phyloP scores from a whole-genome alignment of 1,140 invertebrate genomes.

The Drosophila fuyamai region DNA sequence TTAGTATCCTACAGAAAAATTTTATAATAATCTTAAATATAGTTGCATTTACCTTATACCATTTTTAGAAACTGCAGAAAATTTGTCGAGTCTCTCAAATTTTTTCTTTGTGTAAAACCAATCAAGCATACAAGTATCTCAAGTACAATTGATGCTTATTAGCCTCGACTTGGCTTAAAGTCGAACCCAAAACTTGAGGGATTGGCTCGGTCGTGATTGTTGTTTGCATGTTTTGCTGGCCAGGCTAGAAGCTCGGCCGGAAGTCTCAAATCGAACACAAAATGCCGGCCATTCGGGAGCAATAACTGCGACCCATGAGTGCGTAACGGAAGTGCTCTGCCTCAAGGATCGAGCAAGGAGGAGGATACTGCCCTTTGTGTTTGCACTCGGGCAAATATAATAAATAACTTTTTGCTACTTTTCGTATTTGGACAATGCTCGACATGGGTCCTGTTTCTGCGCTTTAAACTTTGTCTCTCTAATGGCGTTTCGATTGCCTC shows the following conservation, averaged over 20 bases:
- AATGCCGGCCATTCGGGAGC: constrained; percentile 60
- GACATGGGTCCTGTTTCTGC: constrained; percentile 32
- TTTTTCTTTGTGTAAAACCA: constrained; percentile 18
- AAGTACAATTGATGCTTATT: constrained; percentile 46
- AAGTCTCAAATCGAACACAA: constrained; percentile 67
- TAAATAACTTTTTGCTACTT: constrained; percentile 80
- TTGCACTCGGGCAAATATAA: constrained; percentile 73
- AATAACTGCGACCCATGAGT: constrained; percentile 42
- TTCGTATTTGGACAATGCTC: constrained; percentile 69
- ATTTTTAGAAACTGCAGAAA: too few relatives aligned
- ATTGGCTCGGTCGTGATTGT: constrained; percentile 15
- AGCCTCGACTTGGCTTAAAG: constrained; percentile 29
- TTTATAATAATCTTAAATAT: too few relatives aligned
- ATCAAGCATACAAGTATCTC: constrained; percentile 23
- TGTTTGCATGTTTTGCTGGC: constrained; percentile 41
- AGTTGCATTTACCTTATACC: too few relatives aligned
- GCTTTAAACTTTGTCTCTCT: constrained; percentile 76
- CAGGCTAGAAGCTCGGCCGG: constrained; percentile 24
- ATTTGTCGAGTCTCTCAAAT: neutral
- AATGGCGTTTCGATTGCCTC: constrained; percentile 66
- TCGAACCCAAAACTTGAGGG: constrained; percentile 17
- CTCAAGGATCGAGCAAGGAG: neutral
- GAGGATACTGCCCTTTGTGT: constrained; percentile 32
- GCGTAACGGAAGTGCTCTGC: constrained; percentile 60
- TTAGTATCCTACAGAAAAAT: too few relatives aligned